A percentile compares a stretch with the other conserved stretches of the same genome.
phyloP scores from a whole-genome alignment of 2,797 vertebrate genomes.

The Spondyliosoma cantharus region DNA sequence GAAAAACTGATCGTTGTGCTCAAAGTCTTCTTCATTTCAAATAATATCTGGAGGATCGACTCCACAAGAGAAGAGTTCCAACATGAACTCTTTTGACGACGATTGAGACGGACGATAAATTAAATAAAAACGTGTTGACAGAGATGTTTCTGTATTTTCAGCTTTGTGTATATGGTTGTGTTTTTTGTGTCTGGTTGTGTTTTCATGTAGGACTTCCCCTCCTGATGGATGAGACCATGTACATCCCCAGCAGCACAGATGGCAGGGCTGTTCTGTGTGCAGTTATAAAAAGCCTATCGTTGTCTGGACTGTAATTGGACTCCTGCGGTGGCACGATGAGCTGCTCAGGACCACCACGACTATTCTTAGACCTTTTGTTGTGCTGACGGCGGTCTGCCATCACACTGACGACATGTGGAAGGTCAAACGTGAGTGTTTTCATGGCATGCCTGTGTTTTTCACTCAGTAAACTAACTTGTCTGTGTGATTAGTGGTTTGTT shows the following conservation, averaged over 20 bases:
- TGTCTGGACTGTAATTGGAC: constrained; percentile 64
- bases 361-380: constrained; percentile 61
- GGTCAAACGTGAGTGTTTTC: constrained; percentile 81
- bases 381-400: constrained; percentile 8
- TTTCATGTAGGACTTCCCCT: neutral
- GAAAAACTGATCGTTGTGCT: no score
- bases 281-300: constrained; percentile 52
- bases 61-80: no score
- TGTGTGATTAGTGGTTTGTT: neutral
- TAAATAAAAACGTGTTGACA: no score
- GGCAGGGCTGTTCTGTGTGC: neutral
- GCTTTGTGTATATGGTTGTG: no score
- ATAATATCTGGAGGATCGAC: no score
- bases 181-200: no score
- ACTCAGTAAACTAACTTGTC: neutral
- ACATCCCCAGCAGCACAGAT: neutral
- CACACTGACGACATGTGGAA: constrained; percentile 72
- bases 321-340: constrained; percentile 37
- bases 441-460: constrained; percentile 20
- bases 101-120: no score
- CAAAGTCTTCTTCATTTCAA: no score
- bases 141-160: no score
- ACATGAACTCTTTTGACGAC: no score
- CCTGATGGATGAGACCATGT: neutral
- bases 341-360: neutral